Conservation (phyloP, 2,797 vertebrate species). For the Lacerta viridis region DNA sequence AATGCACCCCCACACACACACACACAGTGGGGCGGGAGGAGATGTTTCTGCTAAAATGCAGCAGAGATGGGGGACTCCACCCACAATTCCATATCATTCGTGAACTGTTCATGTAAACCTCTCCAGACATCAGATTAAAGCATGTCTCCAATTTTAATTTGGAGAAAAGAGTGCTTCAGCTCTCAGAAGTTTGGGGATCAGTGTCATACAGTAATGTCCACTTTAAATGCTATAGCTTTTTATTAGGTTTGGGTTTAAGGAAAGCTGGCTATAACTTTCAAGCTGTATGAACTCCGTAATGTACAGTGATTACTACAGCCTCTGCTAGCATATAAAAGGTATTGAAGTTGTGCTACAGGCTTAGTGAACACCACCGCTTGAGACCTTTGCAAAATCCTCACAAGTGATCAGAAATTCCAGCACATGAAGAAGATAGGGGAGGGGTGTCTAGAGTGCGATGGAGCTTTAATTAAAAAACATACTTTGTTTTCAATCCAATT, state of each 20-base stretch:
- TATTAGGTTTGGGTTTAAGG: constrained; percentile 52
- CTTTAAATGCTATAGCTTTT: constrained; percentile 57
- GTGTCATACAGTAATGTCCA: constrained; percentile 45
- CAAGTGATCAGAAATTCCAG: constrained; percentile 66
- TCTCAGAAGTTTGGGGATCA: neutral
- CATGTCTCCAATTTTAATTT: neutral
- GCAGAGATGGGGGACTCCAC: no score
- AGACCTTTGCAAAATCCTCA: constrained; percentile 65
- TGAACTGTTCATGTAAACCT: neutral
- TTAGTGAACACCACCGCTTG: constrained; percentile 62
- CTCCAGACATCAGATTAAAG: neutral
- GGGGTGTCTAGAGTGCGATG: constrained; percentile 63
- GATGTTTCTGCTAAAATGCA: neutral
- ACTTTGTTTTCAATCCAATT: constrained; percentile 82
- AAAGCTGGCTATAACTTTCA: constrained; percentile 56
- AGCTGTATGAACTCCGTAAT: constrained; percentile 67
- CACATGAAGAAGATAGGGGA: neutral
- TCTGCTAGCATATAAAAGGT: constrained; percentile 45
- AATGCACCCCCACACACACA: no score
- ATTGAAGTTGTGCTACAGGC: constrained; percentile 56
- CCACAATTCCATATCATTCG: neutral
- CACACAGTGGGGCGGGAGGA: no score
- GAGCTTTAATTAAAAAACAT: constrained; percentile 79
- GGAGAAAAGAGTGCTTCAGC: neutral
- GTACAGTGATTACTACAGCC: constrained; percentile 59